Evolutionary conservation across 2,797 vertebrate genomes (phyloP).

Genomic region (Hydrolagus colliei): DNA sequence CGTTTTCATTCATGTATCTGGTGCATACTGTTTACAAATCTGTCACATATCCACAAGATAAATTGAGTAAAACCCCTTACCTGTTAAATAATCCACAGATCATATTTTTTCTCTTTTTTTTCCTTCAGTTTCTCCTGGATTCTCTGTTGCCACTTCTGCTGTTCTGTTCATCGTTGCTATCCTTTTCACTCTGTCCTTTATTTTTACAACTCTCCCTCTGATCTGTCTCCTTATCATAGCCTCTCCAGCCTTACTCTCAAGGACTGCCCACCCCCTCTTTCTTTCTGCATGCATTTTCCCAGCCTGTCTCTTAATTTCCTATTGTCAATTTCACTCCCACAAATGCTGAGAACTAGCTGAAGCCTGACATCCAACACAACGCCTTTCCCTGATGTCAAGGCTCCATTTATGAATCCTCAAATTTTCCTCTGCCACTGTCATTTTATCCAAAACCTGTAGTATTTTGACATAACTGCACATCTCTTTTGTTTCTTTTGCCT

Average conservation of each 20-base stretch:
- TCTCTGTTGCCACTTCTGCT: neutral
- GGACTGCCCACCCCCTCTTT: neutral
- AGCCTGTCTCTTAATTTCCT: slow-evolving; percentile 3
- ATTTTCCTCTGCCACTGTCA: neutral
- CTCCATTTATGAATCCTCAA: neutral
- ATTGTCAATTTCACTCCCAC: neutral
- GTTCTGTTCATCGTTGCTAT: neutral
- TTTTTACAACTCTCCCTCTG: neutral
- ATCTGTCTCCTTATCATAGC: neutral
- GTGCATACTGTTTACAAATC: neutral
- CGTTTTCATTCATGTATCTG: too few relatives aligned
- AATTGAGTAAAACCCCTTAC: neutral
- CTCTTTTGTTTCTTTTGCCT: neutral
- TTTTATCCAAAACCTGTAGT: neutral
- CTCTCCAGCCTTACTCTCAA: neutral
- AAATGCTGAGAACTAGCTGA: neutral
- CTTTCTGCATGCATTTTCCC: neutral
- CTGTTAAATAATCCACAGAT: neutral
- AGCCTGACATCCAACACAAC: neutral
- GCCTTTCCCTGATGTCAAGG: neutral
- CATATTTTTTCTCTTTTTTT: neutral
- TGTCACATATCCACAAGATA: neutral
- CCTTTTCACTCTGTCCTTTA: neutral
- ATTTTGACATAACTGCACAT: neutral
- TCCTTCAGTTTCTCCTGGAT: neutral